Base-by-base conservation (phyloP, 2,888 invertebrate species). In the Nomada fabriciana region DNA sequence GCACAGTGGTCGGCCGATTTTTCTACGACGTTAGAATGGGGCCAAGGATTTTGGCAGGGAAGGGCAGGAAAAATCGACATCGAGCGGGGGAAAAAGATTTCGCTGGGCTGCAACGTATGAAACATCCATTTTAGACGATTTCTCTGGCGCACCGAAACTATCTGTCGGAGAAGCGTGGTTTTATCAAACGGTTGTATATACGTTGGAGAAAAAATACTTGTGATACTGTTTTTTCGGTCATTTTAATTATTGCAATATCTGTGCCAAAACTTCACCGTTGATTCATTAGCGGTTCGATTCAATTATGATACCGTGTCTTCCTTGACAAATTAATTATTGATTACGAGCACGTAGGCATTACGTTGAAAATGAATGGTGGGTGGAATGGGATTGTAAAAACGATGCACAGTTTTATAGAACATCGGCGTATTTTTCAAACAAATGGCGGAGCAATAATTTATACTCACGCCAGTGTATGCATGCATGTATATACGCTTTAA, bases 11-110 rank as follows among this genome's bases (percentile, higher is more conserved):
- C 59, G 42, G 3, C 9, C n/a, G 36, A 36, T 50, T 59, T 65
- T 42, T 59, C 13, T 15, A 15, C n/a, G 36, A n/a, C 7, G 10
- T 43, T 7, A 7, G 20, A 25, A 29, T 20, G n/a, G 55, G 23
- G 36, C 23, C 15, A 29, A 25, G 20, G 43, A 43, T 59, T 57
- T 68, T 13, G 50, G 10, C n/a, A n/a, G 23, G 67, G n/a, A 71
- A 43, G 2, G 18, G 20, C 70, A 55, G 65, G 64, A 65, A 67
- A 82, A 76, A 84, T 80, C 82, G 70, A 63, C 65, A 53, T 55
- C 47, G 72, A 73, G 59, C 65, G 67, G 60, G 18, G 53, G 65
- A 75, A 50, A 57, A 36, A 43, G 61, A 20, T 60, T 13, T 57
- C 23, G 23, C 36, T 42, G 25, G 57, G n/a, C 25, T 36, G 65